Conservation (phyloP, 2,888 invertebrate genomes). For the Pherbina coryleti region DNA sequence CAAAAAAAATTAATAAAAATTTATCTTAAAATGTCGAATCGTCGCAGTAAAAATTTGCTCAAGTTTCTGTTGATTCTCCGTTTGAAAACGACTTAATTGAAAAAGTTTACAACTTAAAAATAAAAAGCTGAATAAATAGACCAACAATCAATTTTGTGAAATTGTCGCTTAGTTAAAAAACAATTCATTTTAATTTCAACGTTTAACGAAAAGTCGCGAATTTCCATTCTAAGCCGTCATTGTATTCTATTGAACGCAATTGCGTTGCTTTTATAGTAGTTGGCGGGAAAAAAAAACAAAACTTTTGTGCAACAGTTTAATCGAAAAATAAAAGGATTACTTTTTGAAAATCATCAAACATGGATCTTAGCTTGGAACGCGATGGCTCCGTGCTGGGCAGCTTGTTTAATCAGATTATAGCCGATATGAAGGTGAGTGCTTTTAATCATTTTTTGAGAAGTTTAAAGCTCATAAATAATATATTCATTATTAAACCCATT, state of each 20-base stretch:
- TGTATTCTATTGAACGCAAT: not conserved
- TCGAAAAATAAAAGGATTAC: not conserved
- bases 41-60: conserved; percentile 53
- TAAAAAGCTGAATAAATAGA: conserved; percentile 15
- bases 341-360: conserved; percentile 44
- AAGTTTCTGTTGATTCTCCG: conserved; percentile 48
- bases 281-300: conserved; percentile 5
- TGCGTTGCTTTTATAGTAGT: not conserved
- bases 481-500: no score
- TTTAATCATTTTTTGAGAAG: no score
- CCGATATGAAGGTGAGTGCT: conserved; percentile 93
- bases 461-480: no score
- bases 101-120: not conserved
- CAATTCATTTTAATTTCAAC: not conserved
- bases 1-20: conserved; percentile 12
- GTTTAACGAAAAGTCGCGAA: not conserved
- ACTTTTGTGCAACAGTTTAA: not conserved
- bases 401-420: conserved; percentile 94
- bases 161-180: not conserved
- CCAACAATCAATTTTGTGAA: not conserved
- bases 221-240: not conserved
- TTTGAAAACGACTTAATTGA: conserved; percentile 43
- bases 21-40: conserved; percentile 58
- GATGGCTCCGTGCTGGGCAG: conserved; percentile 93
- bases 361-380: conserved; percentile 71